These are phyloP conservation scores for Onychomys leucogaster DNA, from an alignment of 2,797 vertebrate genomes.

Conservation along the genomic window DNA sequence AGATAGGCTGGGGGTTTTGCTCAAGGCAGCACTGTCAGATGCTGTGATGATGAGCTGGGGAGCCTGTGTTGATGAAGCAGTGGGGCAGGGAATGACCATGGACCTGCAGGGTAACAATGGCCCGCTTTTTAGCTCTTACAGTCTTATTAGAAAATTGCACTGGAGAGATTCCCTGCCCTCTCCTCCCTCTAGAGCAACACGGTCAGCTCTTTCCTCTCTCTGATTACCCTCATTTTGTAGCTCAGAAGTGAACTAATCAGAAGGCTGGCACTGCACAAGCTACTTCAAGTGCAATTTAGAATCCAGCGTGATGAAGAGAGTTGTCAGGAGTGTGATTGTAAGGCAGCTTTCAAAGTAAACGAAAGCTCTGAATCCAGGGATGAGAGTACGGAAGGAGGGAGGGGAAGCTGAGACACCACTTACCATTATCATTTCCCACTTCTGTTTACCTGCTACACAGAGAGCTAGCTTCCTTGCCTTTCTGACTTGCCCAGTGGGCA, in stretches of 20 bases:
- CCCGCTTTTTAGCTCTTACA: constrained; percentile 54
- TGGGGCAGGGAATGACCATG: not conserved
- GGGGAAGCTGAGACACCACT: not conserved
- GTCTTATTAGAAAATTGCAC: constrained; percentile 53
- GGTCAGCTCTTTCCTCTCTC: not conserved
- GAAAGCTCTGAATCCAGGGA: not conserved
- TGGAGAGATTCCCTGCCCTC: constrained; percentile 49
- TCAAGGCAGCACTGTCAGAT: not conserved
- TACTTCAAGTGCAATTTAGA: constrained; percentile 59
- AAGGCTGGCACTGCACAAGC: not conserved
- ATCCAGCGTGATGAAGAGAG: constrained; percentile 25
- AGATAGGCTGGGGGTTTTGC: not conserved
- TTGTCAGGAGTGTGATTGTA: not conserved
- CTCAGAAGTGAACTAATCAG: constrained; percentile 47
- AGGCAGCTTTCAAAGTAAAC: not conserved
- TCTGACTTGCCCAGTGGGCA: accelerated
- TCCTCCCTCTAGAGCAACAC: not conserved
- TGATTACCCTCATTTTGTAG: constrained; percentile 60
- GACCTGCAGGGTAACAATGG: constrained; percentile 43
- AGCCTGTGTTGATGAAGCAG: not conserved
- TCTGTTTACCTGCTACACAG: not conserved
- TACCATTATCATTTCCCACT: too few relatives aligned
- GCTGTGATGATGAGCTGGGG: not conserved
- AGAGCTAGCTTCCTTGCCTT: accelerated
- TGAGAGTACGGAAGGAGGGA: not conserved